A percentile compares a stretch with the other conserved stretches of the same genome.
Conservation (phyloP, 2,113 vertebrate species). For the Neotoma lepida region DNA sequence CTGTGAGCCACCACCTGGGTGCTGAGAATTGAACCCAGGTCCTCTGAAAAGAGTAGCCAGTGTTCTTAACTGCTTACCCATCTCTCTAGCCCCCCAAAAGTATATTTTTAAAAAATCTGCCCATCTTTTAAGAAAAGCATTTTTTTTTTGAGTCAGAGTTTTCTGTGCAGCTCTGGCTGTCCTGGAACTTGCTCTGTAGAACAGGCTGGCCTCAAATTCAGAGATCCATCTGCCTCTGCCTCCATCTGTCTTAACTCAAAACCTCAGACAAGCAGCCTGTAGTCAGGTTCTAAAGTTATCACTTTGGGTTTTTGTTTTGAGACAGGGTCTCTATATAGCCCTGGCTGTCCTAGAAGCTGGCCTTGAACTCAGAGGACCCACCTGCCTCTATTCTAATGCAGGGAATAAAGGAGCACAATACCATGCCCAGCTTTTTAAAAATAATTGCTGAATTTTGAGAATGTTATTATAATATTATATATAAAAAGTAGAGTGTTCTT, state of each 20-base stretch:
- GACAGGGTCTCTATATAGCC: neutral
- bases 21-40: neutral
- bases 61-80: neutral
- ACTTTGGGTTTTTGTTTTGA: too few relatives aligned
- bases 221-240: too few relatives aligned
- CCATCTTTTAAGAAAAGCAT: conserved; percentile 19
- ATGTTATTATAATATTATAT: neutral
- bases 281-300: neutral
- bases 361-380: neutral
- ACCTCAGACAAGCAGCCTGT: neutral
- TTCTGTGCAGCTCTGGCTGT: too few relatives aligned
- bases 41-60: neutral
- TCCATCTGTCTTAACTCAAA: too few relatives aligned
- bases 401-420: neutral
- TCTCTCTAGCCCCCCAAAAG: neutral
- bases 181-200: too few relatives aligned
- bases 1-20: neutral
- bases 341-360: neutral
- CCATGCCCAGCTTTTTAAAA: neutral
- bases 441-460: neutral
- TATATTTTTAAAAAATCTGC: neutral
- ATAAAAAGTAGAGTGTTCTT: neutral
- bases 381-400: neutral
- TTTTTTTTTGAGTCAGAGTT: too few relatives aligned
- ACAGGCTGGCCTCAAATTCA: too few relatives aligned